phyloP scores from a whole-genome alignment of 2,113 vertebrate species.

The Chloropsis hardwickii region DNA sequence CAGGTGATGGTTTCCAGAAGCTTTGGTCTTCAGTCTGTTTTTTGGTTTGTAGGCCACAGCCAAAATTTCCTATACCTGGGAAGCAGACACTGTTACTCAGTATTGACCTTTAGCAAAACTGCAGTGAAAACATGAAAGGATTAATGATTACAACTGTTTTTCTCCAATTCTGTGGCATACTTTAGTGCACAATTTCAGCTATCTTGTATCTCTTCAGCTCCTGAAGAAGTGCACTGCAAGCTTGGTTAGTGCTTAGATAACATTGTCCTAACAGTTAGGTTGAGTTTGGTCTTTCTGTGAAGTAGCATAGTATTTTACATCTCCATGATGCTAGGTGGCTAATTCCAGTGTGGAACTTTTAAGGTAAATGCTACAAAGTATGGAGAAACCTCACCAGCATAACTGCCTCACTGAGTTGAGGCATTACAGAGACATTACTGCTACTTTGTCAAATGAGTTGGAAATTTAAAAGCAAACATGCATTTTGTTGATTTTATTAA shows the following conservation, averaged over 20 bases:
- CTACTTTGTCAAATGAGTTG: background rate
- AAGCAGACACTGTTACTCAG: background rate
- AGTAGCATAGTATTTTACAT: background rate
- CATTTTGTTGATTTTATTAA: background rate
- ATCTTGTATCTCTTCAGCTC: background rate
- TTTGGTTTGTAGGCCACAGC: background rate
- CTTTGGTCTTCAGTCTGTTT: background rate
- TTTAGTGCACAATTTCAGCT: background rate
- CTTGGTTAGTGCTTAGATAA: background rate
- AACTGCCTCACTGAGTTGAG: background rate
- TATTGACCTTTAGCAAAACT: background rate
- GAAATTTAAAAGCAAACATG: background rate
- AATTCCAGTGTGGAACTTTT: background rate
- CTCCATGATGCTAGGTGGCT: background rate
- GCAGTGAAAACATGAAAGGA: background rate
- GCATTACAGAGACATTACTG: background rate
- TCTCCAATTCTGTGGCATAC: background rate
- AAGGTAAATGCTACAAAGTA: background rate
- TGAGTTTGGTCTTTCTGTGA: background rate
- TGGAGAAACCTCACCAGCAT: background rate
- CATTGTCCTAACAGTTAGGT: fast-evolving
- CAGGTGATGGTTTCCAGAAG: background rate
- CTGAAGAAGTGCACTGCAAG: background rate
- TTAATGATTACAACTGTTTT: background rate
- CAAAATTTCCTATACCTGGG: background rate